phyloP scores from a whole-genome alignment of 2,797 vertebrate genomes.

The Menidia menidia region DNA sequence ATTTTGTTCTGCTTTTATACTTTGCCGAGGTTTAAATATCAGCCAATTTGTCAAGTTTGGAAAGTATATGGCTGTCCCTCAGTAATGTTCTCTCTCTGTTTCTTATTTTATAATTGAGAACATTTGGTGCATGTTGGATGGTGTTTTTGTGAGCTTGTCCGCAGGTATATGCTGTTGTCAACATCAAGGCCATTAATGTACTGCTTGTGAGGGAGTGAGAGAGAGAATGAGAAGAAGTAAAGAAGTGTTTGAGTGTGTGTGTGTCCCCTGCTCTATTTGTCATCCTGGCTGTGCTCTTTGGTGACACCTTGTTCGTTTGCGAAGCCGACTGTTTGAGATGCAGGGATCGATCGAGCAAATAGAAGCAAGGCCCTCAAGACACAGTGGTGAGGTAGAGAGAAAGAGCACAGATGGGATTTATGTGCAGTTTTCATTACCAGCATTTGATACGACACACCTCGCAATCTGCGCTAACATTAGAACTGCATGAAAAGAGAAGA shows the following conservation, averaged over 20 bases:
- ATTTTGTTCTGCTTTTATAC: neutral
- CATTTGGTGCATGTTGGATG: neutral
- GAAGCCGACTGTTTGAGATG: constrained; percentile 74
- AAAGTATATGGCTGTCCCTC: neutral
- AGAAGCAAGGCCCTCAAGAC: constrained; percentile 52
- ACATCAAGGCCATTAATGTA: neutral
- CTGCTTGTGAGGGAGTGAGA: neutral
- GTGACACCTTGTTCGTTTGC: constrained; percentile 80
- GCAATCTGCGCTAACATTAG: neutral
- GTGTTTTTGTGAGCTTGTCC: neutral
- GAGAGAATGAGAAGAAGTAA: neutral
- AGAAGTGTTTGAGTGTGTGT: constrained; percentile 12
- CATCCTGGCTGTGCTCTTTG: constrained; percentile 61
- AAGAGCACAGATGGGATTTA: neutral
- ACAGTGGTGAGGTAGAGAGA: neutral
- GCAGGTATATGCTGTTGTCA: constrained; percentile 16
- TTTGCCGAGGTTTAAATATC: neutral
- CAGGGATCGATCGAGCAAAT: constrained; percentile 76
- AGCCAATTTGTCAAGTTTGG: neutral
- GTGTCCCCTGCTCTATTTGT: constrained; percentile 63
- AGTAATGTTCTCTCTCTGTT: neutral
- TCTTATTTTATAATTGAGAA: neutral
- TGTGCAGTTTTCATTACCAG: constrained; percentile 16
- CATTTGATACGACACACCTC: constrained; percentile 11
- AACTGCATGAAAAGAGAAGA: neutral